These are phyloP conservation scores for Odobenus rosmarus DNA, from an alignment of 2,113 vertebrate species.

Conservation along the genomic window DNA sequence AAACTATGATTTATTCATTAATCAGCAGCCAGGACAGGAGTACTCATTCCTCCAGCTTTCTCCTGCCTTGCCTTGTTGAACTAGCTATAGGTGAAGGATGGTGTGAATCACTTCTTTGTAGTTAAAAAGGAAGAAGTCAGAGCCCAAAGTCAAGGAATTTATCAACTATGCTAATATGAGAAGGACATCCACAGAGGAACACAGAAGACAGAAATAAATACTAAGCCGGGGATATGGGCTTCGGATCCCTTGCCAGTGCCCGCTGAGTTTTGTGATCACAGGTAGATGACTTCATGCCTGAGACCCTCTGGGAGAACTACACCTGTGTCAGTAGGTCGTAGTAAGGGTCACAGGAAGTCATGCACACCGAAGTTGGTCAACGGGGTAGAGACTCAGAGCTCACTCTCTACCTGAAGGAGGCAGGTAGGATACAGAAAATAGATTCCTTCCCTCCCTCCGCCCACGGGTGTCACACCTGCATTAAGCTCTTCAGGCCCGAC, in stretches of 20 bases:
- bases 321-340: too few relatives aligned
- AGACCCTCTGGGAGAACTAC: neutral
- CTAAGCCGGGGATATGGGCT: neutral
- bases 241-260: neutral
- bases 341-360: too few relatives aligned
- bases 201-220: neutral
- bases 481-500: accelerated
- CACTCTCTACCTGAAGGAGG: neutral
- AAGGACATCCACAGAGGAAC: neutral
- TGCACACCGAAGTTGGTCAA: accelerated
- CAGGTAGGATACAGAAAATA: neutral
- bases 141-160: neutral
- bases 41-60: neutral
- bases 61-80: neutral
- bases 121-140: neutral
- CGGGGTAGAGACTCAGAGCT: neutral
- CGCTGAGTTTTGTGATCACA: neutral
- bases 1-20: accelerated
- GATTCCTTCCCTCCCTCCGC: neutral
- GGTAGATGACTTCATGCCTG: neutral
- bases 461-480: neutral
- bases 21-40: neutral
- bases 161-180: neutral
- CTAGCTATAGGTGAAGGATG: neutral
- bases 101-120: neutral